Base-by-base conservation (phyloP, 2,797 vertebrate genomes). In the Mico argentatus region DNA sequence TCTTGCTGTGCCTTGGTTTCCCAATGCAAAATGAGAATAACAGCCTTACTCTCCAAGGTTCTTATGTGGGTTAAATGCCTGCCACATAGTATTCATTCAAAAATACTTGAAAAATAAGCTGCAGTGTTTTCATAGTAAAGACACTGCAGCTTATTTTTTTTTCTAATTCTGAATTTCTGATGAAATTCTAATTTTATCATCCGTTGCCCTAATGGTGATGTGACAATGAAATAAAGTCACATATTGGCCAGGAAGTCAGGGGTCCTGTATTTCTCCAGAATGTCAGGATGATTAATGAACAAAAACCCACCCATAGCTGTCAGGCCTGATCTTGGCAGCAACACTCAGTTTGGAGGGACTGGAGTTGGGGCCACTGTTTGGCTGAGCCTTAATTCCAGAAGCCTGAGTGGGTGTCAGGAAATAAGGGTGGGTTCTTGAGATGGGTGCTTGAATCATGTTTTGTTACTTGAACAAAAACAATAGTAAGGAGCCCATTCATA, bases 41-140 rank as follows among this genome's bases (percentile, higher is more conserved):
- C 0, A 59, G 55, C 61, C 75, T 81, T 64, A 72, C 39, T 22
- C 57, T 77, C 17, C 19, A 67, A 80, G 44, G 75, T 67, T 93
- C 55, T 79, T 73, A 30, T 46, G 44, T 33, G 75, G 59, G 30
- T 52, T 59, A 84, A 46, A 57, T 52, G 44, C n/a, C 77, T 89
- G 39, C 11, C 14, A 91, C 36, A 57, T 5, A 70, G 19, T 61
- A 8, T 44, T 64, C 70, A 36, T 57, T 91, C 64, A 77, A 93
- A 94, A 91, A n/a, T 20, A 96, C 50, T 76, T 86, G 30, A 24
- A 88, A 86, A 96, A 36, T 41, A 93, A 92, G 82, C 50, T 57
- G 22, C 3, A 26, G n/a, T 46, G 57, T 41, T 44, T 61, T 59
- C 85, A 46, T 44, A 82, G 36, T 46, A 52, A 81, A 96, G 50